Evolutionary conservation across 1,140 invertebrate genomes (phyloP).

Genomic region (Drosophila tsacasi): DNA sequence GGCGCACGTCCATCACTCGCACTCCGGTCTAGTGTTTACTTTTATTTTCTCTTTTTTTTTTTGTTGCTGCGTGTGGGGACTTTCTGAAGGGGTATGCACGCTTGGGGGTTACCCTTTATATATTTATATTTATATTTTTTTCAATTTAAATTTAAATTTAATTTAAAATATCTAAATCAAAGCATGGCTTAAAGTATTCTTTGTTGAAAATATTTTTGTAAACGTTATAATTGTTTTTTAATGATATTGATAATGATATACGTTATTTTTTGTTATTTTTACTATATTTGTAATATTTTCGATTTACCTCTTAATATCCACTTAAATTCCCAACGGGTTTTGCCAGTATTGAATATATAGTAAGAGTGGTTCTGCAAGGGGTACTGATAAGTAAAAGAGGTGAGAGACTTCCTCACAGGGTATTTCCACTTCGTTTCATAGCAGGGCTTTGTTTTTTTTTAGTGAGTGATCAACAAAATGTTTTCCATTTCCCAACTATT

Average conservation of each 20-base stretch:
- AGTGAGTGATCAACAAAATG: constrained; percentile 30
- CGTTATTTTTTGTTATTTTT: too few species aligned
- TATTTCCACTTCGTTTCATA: constrained; percentile 7
- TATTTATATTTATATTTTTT: background rate
- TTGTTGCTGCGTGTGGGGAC: background rate
- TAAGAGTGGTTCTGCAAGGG: background rate
- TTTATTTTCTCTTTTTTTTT: constrained; percentile 30
- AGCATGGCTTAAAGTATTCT: too few species aligned
- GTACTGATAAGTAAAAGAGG: background rate
- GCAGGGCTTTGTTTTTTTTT: background rate
- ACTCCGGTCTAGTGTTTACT: constrained; percentile 18
- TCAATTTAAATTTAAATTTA: background rate
- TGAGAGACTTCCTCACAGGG: background rate
- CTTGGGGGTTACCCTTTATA: background rate
- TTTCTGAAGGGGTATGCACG: background rate
- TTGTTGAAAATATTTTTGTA: too few species aligned
- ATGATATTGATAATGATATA: too few species aligned
- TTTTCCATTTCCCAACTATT: constrained; percentile 24
- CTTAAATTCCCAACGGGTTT: background rate
- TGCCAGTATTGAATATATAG: background rate
- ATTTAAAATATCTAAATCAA: too few species aligned
- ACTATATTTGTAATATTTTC: too few species aligned
- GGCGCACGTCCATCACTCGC: constrained; percentile 47
- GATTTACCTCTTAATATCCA: background rate
- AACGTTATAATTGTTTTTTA: too few species aligned